phyloP scores from a whole-genome alignment of 2,797 vertebrate genomes.

The Pseudochirops corinnae region DNA sequence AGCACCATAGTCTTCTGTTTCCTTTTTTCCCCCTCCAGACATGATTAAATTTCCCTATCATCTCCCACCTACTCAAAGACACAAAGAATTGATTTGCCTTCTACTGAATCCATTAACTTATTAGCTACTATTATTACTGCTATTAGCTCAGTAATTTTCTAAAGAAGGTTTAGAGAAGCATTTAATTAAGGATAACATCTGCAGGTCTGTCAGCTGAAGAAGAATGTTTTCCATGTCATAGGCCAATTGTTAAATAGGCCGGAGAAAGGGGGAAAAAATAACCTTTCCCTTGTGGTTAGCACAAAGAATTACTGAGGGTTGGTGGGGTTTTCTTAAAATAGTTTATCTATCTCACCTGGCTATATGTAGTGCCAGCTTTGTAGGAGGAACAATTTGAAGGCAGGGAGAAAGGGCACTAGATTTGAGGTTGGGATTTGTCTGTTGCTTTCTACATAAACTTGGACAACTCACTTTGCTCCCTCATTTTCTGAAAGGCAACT shows the following conservation, averaged over 20 bases:
- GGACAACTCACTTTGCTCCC: background rate
- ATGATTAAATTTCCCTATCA: conserved; percentile 33
- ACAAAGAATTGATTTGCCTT: conserved; percentile 15
- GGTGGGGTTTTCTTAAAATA: background rate
- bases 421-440: background rate
- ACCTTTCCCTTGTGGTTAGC: background rate
- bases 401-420: background rate
- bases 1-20: background rate
- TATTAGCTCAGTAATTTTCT: conserved; percentile 47
- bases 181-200: conserved; percentile 56
- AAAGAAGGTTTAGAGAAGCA: conserved; percentile 62
- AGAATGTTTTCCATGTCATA: conserved; percentile 30
- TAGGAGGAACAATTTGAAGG: background rate
- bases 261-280: background rate
- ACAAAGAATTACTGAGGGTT: conserved; percentile 1
- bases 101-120: conserved; percentile 56
- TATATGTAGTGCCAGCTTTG: background rate
- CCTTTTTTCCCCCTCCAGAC: background rate
- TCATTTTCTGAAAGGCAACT: background rate
- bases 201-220: conserved; percentile 33
- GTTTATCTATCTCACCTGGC: background rate
- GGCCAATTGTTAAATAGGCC: conserved; percentile 23
- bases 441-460: background rate
- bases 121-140: conserved; percentile 52
- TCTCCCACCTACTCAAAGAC: background rate